Conservation (phyloP, 2,797 vertebrate genomes). For the Rhynchotus rufescens region DNA sequence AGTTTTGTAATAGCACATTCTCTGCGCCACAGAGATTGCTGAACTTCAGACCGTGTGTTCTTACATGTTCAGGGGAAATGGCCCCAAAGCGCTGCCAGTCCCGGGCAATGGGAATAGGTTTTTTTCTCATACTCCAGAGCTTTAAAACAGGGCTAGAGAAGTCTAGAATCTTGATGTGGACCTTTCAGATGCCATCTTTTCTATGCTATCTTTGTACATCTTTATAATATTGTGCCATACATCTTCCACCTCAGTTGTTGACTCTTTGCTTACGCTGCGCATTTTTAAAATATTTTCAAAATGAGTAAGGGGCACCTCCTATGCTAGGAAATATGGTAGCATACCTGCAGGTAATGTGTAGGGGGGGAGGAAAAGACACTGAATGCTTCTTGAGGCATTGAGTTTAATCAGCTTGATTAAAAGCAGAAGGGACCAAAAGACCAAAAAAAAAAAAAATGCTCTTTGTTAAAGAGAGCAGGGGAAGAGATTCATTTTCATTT, state of each 20-base stretch:
- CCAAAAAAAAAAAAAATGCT: no score
- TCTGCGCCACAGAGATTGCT: background rate
- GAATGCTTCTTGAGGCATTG: background rate
- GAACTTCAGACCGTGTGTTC: background rate
- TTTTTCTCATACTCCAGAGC: no score
- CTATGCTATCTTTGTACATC: background rate
- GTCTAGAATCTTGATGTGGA: background rate
- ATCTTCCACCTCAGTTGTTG: background rate
- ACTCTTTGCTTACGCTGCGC: background rate
- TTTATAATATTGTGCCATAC: accelerated
- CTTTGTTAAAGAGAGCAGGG: background rate
- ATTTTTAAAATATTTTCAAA: background rate
- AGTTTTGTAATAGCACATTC: background rate
- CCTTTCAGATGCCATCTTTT: background rate
- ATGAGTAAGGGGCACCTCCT: accelerated
- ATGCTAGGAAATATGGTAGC: background rate
- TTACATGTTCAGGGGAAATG: accelerated
- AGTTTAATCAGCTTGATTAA: background rate
- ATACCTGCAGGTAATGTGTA: background rate
- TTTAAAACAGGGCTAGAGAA: background rate
- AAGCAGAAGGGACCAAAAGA: no score
- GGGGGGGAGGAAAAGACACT: no score
- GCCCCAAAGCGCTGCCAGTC: background rate
- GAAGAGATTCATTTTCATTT: background rate
- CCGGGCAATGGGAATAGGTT: no score